Conservation (phyloP, 2,113 vertebrate species). For the Forbesichthys papilliferus region DNA sequence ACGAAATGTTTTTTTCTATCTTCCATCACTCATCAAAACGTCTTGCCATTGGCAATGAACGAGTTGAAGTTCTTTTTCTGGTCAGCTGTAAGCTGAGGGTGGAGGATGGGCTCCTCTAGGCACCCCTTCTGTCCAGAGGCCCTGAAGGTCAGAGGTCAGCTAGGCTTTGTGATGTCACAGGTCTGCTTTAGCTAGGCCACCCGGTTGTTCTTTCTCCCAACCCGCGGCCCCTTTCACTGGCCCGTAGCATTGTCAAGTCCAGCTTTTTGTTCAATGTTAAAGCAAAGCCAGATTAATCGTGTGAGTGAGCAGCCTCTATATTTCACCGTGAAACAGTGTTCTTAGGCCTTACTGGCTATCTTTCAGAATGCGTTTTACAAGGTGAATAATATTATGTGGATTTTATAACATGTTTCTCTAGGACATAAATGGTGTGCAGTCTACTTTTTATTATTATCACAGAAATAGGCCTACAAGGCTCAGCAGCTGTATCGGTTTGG, state of each 20-base stretch:
- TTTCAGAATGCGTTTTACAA: conserved; percentile 11
- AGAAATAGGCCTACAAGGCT: background rate
- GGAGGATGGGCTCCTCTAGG: conserved; percentile 66
- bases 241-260: conserved; percentile 55
- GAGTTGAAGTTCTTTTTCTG: conserved; percentile 66
- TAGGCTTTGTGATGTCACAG: conserved; percentile 74
- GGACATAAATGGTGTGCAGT: background rate
- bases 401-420: conserved; percentile 5
- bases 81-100: conserved; percentile 61
- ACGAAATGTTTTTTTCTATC: background rate
- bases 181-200: conserved; percentile 44
- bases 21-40: background rate
- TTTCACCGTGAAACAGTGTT: background rate
- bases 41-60: conserved; percentile 50
- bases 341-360: conserved; percentile 18
- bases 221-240: conserved; percentile 56
- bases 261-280: conserved; percentile 46
- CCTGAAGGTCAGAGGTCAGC: conserved; percentile 69
- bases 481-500: background rate
- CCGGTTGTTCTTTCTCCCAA: conserved; percentile 59
- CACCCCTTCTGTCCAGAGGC: conserved; percentile 72
- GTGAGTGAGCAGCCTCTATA: conserved; percentile 28
- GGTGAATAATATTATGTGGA: background rate
- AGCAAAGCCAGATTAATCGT: conserved; percentile 42
- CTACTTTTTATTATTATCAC: background rate